Evolutionary conservation across 2,113 vertebrate genomes (phyloP), one percentile per base, ranked within the genome.

Genomic region (Cnemophilus loriae): DNA sequence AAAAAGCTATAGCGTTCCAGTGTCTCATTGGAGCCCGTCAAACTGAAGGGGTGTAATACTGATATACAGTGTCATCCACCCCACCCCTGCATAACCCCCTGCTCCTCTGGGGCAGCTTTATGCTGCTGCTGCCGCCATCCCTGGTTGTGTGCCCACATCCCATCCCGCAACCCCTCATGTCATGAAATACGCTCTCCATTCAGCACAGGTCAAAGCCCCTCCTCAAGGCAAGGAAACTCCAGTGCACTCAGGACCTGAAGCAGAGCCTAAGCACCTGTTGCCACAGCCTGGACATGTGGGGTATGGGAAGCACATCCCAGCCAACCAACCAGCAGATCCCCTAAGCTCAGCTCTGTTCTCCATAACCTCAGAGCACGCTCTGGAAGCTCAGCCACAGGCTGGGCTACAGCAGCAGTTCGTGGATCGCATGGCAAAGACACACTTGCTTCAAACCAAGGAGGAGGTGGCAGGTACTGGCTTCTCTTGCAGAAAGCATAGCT

Each of bases 41-140:
- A 61, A 93, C 44, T 8, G 0, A 87, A 84, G 57, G 75, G 65
- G 70, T 82, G 84, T 84, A 61, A 93, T 87, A 41, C 41, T 87
- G 49, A 93, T 46, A 56, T 1, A 73, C 47, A 33, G 57, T 60
- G 52, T 95, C 93, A 94, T 56, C 81, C 69, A 84, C n/a, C 21
- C 59, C 56, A 78, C 47, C 55, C 44, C 83, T 85, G 30, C 19
- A 49, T 30, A 81, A 71, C 16, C 30, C 30, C 0, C 0, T 60
- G 33, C 61, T 89, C 37, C 61, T 78, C 68, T 17, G 56, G 37
- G 30, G 32, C 0, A 0, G 50, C 50, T 67, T 64, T 65, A 61
- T 0, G 0, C 61, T 74, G 44, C 63, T 55, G 50, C 55, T 0
- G 0, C 84, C 1, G 0, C 60, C 15, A 5, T 41, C 56, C 68